Evolutionary conservation across 2,113 vertebrate genomes (phyloP).

Genomic region (Andinoacara biseriatus): DNA sequence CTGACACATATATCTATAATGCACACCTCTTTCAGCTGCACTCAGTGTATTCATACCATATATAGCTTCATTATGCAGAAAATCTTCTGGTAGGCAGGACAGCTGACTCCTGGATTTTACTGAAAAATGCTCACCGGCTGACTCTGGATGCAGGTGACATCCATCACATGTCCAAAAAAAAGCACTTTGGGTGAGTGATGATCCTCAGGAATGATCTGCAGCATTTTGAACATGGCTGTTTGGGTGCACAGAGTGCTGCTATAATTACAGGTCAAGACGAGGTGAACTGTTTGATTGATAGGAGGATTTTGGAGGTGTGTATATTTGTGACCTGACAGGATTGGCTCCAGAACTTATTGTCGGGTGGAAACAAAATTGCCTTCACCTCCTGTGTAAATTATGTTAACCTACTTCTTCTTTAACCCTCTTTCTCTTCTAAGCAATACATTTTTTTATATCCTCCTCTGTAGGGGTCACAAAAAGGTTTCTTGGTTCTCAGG

Average conservation of each 20-base stretch:
- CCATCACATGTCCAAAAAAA: not conserved
- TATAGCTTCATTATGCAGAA: not conserved
- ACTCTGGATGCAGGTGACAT: not conserved
- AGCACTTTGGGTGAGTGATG: not conserved
- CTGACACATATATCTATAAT: not conserved
- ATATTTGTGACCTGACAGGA: not conserved
- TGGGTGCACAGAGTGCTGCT: not conserved
- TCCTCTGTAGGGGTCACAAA: too few relatives aligned
- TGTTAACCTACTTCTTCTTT: not conserved
- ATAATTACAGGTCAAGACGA: not conserved
- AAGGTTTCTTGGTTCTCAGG: too few relatives aligned
- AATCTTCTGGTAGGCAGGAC: not conserved
- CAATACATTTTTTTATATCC: not conserved
- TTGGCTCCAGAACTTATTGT: not conserved
- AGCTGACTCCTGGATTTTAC: conserved; percentile 3
- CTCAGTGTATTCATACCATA: not conserved
- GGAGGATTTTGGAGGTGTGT: not conserved
- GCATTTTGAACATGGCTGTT: not conserved
- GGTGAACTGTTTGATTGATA: not conserved
- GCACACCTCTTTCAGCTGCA: not conserved
- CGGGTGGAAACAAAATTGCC: not conserved
- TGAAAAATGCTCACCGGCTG: not conserved
- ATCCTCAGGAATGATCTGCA: not conserved
- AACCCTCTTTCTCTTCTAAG: not conserved
- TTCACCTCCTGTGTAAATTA: not conserved